Conservation (phyloP, 1,140 invertebrate genomes). For the Drosophila mojavensis region DNA sequence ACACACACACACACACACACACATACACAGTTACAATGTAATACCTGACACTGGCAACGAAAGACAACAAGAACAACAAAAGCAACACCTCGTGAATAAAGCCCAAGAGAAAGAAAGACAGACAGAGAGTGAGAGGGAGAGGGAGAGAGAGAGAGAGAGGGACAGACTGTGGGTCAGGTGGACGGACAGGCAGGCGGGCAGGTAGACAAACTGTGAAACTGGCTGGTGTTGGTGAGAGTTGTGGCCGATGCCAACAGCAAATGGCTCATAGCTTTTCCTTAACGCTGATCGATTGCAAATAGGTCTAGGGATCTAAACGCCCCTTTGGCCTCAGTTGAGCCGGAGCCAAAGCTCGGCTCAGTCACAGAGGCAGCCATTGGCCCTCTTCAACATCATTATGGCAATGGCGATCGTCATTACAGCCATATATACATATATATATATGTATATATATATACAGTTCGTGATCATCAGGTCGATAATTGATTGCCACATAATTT, state of each 20-base stretch:
- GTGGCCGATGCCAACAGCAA: constrained; percentile 52
- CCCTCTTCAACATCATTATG: constrained; percentile 21
- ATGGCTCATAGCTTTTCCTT: constrained; percentile 70
- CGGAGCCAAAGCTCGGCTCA: not conserved
- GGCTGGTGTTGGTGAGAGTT: constrained; percentile 59
- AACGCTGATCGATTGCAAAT: constrained; percentile 81
- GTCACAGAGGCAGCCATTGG: constrained; percentile 9
- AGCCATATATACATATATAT: constrained; percentile 14
- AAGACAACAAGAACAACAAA: constrained; percentile 43
- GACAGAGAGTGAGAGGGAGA: not conserved
- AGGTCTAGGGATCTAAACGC: constrained; percentile 71
- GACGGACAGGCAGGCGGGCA: not conserved
- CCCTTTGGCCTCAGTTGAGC: constrained; percentile 36
- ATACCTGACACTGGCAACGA: constrained; percentile 30
- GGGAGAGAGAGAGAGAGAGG: constrained; percentile 2
- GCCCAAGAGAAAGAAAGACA: constrained; percentile 33
- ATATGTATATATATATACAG: constrained; percentile 33
- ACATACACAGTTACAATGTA: constrained; percentile 65
- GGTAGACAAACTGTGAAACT: constrained; percentile 19
- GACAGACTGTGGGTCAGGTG: constrained; percentile 5
- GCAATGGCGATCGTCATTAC: constrained; percentile 51
- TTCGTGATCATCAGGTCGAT: constrained; percentile 80
- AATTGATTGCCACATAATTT: constrained; percentile 84
- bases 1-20: constrained; percentile 14
- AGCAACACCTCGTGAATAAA: constrained; percentile 41